Conservation (phyloP, 2,113 vertebrate genomes). For the Corydoras sp. region DNA sequence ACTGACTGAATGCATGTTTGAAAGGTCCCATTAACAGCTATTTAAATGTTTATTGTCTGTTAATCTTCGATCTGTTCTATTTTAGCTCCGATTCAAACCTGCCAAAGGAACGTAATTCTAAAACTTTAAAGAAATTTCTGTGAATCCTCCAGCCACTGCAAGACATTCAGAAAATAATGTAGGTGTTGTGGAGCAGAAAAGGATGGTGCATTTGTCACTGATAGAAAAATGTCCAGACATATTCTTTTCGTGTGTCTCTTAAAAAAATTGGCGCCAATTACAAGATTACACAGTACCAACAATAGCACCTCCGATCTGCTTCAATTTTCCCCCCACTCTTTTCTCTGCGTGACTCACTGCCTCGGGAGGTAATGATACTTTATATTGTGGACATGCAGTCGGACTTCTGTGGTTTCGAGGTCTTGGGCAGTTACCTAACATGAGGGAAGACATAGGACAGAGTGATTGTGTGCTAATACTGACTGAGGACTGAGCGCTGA, state of each 20-base stretch:
- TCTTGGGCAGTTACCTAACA: constrained; percentile 21
- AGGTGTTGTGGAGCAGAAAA: constrained; percentile 3
- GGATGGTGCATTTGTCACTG: not conserved
- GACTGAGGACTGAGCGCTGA: constrained; percentile 15
- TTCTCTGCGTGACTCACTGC: not conserved
- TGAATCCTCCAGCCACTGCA: not conserved
- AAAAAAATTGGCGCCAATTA: constrained; percentile 42
- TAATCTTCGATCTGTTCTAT: not conserved
- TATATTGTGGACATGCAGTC: constrained; percentile 15
- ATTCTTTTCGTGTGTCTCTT: constrained; percentile 16
- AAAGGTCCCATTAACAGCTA: constrained; percentile 27
- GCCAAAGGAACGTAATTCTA: not conserved
- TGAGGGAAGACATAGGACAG: constrained; percentile 28
- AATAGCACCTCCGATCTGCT: constrained; percentile 30
- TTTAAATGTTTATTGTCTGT: constrained; percentile 15
- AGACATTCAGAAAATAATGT: constrained; percentile 7
- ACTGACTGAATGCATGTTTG: constrained; percentile 30
- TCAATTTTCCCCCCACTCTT: constrained; percentile 19
- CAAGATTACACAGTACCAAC: constrained; percentile 20
- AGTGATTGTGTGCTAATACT: constrained; percentile 35
- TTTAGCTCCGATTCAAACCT: constrained; percentile 2
- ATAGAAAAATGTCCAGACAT: constrained; percentile 1
- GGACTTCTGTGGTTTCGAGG: constrained; percentile 18
- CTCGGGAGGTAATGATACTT: constrained; percentile 30
- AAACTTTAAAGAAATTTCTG: constrained; percentile 5